These are phyloP conservation scores for Gadopsis bispinosus DNA, from an alignment of 2,797 vertebrate genomes.

Conservation along the genomic window DNA sequence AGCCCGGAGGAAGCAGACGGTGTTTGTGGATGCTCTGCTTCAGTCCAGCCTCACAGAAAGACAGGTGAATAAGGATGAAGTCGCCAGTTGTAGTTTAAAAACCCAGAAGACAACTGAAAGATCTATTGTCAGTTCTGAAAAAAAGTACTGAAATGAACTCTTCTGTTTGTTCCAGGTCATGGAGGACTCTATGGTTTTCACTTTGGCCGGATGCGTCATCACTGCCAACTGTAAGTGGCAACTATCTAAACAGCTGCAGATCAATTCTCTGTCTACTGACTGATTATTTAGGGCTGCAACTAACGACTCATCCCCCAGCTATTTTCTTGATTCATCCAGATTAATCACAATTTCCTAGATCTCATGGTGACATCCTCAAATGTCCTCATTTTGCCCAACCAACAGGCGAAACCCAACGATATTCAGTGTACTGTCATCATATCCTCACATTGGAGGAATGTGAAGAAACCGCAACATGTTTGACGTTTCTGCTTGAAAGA, in stretches of 20 bases:
- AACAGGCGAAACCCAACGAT: background rate
- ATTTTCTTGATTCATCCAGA: background rate
- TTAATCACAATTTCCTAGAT: background rate
- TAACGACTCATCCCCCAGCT: background rate
- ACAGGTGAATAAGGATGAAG: slow-evolving; percentile 85
- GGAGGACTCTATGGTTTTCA: slow-evolving; percentile 98
- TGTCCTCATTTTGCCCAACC: background rate
- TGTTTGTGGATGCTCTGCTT: slow-evolving; percentile 91
- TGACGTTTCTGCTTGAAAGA: background rate
- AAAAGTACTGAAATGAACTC: background rate
- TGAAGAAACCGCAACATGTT: background rate
- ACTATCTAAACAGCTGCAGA: background rate
- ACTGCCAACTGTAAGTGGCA: slow-evolving; percentile 92
- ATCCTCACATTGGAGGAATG: background rate
- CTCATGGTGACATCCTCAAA: background rate
- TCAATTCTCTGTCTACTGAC: background rate
- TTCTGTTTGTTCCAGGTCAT: slow-evolving; percentile 85
- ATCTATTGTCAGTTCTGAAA: background rate
- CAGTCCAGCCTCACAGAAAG: slow-evolving; percentile 91
- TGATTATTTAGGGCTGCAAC: background rate
- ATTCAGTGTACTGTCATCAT: background rate
- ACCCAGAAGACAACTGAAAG: background rate
- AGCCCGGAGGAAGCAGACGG: slow-evolving; percentile 79
- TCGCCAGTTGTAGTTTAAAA: background rate
- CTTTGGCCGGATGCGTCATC: slow-evolving; percentile 92